phyloP scores from a whole-genome alignment of 1,140 invertebrate genomes.

The Euura saliciscinereae region DNA sequence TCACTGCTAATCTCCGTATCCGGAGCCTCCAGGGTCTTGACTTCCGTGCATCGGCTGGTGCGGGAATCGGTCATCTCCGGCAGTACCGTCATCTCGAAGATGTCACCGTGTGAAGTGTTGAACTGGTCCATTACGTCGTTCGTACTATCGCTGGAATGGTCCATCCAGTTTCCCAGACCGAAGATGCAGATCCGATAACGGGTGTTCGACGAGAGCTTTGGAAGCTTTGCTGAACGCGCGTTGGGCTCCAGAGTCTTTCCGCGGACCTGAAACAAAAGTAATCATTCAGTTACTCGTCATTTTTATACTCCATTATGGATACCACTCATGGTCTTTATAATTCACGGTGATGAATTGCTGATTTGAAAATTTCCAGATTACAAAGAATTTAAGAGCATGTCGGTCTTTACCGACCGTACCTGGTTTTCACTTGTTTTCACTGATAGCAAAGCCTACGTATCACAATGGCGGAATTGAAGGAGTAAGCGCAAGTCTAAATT shows the following conservation, averaged over 20 bases:
- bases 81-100: slow-evolving; percentile 33
- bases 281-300: slow-evolving; percentile 11
- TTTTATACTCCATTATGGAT: background rate
- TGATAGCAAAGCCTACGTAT: too few relatives aligned
- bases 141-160: slow-evolving; percentile 26
- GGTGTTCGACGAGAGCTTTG: slow-evolving; percentile 75
- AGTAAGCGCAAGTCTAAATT: too few relatives aligned
- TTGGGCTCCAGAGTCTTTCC: slow-evolving; percentile 72
- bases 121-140: slow-evolving; percentile 31
- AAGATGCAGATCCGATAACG: slow-evolving; percentile 85
- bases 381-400: too few relatives aligned
- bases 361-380: too few relatives aligned
- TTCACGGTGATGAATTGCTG: too few relatives aligned
- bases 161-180: slow-evolving; percentile 74
- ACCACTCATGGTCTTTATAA: too few relatives aligned
- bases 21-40: slow-evolving; percentile 73
- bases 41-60: slow-evolving; percentile 75
- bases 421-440: too few relatives aligned
- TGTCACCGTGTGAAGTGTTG: slow-evolving; percentile 43
- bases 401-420: too few relatives aligned
- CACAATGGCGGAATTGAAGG: too few relatives aligned
- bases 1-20: slow-evolving; percentile 63
- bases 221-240: slow-evolving; percentile 73
- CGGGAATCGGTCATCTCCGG: slow-evolving; percentile 71
- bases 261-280: slow-evolving; percentile 64